Percentiles rank a stretch among this genome's conserved stretches.
Evolutionary conservation across 2,797 vertebrate species (phyloP).

Genomic region (Oryzias sinensis): DNA sequence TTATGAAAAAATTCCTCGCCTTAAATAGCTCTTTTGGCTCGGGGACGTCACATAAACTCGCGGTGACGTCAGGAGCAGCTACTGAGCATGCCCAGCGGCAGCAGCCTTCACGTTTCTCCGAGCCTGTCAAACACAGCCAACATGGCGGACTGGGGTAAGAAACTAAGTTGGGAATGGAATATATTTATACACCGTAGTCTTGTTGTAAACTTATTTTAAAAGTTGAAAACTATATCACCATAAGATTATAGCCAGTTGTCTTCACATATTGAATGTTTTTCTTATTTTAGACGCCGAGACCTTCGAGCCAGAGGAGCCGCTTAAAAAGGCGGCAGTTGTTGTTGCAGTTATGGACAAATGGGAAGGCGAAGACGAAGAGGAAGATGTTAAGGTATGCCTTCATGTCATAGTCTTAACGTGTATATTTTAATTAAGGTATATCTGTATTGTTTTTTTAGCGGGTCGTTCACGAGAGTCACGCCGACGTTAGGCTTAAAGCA

Average conservation of each 20-base stretch:
- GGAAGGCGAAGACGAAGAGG: constrained; percentile 91
- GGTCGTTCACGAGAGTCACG: neutral
- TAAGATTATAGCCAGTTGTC: constrained; percentile 29
- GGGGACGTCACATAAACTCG: constrained; percentile 9
- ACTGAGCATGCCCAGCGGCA: constrained; percentile 48
- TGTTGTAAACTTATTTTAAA: constrained; percentile 1
- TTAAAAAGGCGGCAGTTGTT: constrained; percentile 68
- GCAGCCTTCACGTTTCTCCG: constrained; percentile 41
- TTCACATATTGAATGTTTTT: constrained; percentile 49
- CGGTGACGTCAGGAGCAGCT: constrained; percentile 54
- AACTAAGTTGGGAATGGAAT: constrained; percentile 43
- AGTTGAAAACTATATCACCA: neutral
- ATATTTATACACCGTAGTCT: constrained; percentile 13
- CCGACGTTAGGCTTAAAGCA: neutral
- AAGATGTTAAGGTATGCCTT: constrained; percentile 87
- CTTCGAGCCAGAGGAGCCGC: constrained; percentile 84
- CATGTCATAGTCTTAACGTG: rapidly evolving
- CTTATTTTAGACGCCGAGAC: constrained; percentile 83
- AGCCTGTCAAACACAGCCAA: constrained; percentile 73
- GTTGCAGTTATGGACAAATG: constrained; percentile 76
- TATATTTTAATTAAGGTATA: rapidly evolving
- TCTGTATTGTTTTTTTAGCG: neutral
- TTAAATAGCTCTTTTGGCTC: no score
- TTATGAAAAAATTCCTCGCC: no score
- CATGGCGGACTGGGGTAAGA: constrained; percentile 92